A percentile compares a stretch with the other conserved stretches of the same genome.
Evolutionary conservation across 2,113 vertebrate species (phyloP).

Genomic region (Hydropotes inermis): DNA sequence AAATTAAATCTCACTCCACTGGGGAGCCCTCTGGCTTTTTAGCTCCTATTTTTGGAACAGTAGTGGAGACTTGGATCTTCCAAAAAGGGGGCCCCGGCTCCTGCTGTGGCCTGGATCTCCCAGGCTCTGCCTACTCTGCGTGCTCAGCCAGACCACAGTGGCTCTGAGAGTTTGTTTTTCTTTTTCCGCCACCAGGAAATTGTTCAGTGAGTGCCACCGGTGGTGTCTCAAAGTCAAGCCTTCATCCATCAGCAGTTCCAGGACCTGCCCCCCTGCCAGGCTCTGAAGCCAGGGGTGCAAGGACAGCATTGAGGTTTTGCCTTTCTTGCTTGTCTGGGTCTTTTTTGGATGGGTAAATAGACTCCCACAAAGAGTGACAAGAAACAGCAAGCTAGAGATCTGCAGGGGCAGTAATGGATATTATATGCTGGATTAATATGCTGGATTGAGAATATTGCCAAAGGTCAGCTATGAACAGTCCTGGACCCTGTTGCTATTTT

Average conservation of each 20-base stretch:
- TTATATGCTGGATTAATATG: accelerated
- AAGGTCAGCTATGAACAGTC: background rate
- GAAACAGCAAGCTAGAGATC: background rate
- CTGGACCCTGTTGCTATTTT: background rate
- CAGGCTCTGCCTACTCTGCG: background rate
- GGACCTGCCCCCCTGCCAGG: accelerated
- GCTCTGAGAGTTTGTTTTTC: background rate
- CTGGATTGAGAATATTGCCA: background rate
- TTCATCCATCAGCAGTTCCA: background rate
- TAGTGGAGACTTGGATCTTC: background rate
- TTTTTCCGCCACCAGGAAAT: background rate
- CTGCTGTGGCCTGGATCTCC: background rate
- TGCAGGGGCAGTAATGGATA: background rate
- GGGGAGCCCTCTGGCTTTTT: slow-evolving; percentile 35
- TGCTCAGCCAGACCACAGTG: background rate
- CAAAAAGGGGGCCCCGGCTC: background rate
- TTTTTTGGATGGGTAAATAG: background rate
- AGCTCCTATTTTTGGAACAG: slow-evolving; percentile 48
- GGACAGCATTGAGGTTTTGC: background rate
- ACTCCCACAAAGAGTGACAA: background rate
- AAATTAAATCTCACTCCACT: slow-evolving; percentile 59
- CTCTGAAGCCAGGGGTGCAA: background rate
- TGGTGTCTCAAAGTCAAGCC: background rate
- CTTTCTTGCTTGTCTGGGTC: background rate
- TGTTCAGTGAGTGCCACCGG: background rate